phyloP scores from a whole-genome alignment of 2,113 vertebrate genomes.

The Centropus unirufus region DNA sequence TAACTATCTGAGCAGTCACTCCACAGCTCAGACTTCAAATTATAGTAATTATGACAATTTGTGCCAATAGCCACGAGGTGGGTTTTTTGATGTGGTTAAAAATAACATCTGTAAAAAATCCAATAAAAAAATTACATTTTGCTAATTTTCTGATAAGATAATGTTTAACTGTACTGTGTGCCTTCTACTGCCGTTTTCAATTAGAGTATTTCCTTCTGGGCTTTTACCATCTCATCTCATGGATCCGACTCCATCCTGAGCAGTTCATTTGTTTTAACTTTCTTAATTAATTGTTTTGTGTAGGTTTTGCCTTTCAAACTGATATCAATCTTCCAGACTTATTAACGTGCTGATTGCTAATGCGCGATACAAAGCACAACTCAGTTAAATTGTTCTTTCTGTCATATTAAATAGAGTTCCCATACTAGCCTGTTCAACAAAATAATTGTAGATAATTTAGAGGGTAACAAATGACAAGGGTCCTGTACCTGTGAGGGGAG shows the following conservation, averaged over 20 bases:
- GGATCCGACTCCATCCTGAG: slow-evolving; percentile 74
- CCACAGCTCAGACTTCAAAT: slow-evolving; percentile 81
- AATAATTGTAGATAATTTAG: slow-evolving; percentile 65
- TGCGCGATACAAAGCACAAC: slow-evolving; percentile 43
- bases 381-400: slow-evolving; percentile 66
- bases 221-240: slow-evolving; percentile 74
- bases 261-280: slow-evolving; percentile 82
- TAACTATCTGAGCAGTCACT: slow-evolving; percentile 80
- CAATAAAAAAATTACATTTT: slow-evolving; percentile 85
- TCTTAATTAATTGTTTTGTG: slow-evolving; percentile 86
- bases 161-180: slow-evolving; percentile 74
- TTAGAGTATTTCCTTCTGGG: slow-evolving; percentile 80
- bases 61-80: slow-evolving; percentile 83
- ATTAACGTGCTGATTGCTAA: slow-evolving; percentile 76
- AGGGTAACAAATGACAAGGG: slow-evolving; percentile 43
- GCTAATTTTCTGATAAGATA: slow-evolving; percentile 88
- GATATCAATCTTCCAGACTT: slow-evolving; percentile 79
- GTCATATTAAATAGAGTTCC: slow-evolving; percentile 64
- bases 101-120: slow-evolving; percentile 85
- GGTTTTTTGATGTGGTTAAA: slow-evolving; percentile 85
- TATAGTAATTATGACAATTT: slow-evolving; percentile 86
- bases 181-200: slow-evolving; percentile 78
- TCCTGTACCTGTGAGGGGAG: not conserved
- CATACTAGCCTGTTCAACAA: slow-evolving; percentile 52
- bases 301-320: slow-evolving; percentile 79